Conservation (phyloP, 2,797 vertebrate genomes). For the Meriones psammophilus region DNA sequence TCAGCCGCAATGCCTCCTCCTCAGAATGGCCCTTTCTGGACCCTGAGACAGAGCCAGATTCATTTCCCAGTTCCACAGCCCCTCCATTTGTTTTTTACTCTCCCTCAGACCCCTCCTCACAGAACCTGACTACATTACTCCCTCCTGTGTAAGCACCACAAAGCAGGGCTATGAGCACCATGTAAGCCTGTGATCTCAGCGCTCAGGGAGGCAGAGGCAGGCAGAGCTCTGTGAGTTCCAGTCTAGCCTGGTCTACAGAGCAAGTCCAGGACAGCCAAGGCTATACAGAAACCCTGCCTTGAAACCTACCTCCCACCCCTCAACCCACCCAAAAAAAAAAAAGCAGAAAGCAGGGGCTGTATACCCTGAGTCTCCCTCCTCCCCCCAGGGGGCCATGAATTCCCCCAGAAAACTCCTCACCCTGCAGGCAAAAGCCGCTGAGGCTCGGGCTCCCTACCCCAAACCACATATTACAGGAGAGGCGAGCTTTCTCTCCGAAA, state of each 20-base stretch:
- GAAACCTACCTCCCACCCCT: no score
- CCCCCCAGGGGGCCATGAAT: neutral
- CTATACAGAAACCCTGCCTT: no score
- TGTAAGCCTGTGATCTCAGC: no score
- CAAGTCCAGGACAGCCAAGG: no score
- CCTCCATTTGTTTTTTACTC: neutral
- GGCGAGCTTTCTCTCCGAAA: constrained; percentile 63
- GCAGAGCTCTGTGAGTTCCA: no score
- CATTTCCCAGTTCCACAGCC: neutral
- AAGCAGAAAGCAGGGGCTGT: neutral
- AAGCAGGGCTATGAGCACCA: neutral
- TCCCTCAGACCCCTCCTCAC: no score
- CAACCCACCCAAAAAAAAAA: no score
- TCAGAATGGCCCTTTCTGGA: neutral
- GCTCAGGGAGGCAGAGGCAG: no score
- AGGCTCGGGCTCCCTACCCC: neutral
- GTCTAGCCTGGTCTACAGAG: no score
- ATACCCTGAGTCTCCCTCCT: neutral
- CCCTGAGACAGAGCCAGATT: neutral
- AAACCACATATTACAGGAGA: constrained; percentile 53
- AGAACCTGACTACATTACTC: no score
- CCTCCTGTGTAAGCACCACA: no score
- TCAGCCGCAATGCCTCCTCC: neutral
- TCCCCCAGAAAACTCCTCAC: neutral
- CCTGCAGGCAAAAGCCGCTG: neutral